These are phyloP conservation scores for Glareola pratincola DNA, from an alignment of 2,113 vertebrate species.

Conservation along the genomic window DNA sequence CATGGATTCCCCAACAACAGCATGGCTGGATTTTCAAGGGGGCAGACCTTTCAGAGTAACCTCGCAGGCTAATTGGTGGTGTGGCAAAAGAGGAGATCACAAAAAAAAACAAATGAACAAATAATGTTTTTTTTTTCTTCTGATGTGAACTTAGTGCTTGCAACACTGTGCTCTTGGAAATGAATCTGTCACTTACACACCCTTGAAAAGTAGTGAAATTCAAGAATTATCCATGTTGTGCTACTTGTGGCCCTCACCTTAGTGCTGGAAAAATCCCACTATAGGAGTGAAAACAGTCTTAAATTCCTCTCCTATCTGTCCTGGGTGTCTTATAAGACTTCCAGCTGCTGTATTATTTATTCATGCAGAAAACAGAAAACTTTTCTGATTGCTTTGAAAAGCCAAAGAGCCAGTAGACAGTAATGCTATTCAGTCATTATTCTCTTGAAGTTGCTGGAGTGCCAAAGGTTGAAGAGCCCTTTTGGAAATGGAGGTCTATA, in stretches of 20 bases:
- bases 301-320: background rate
- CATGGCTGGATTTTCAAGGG: background rate
- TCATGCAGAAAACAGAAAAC: background rate
- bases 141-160: background rate
- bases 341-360: background rate
- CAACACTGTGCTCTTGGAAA: background rate
- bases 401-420: background rate
- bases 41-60: background rate
- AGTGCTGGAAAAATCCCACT: background rate
- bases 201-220: background rate
- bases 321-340: background rate
- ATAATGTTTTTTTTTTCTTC: background rate
- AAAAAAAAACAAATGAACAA: background rate
- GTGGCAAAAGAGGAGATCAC: background rate
- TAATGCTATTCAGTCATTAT: background rate
- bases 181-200: background rate
- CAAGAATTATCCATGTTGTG: background rate
- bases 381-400: background rate
- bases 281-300: background rate
- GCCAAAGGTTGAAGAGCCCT: background rate
- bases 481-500: background rate
- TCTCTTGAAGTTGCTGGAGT: background rate
- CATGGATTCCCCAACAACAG: accelerated
- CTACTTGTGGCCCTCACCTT: background rate
- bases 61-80: background rate